Evolutionary conservation across 1,140 invertebrate species (phyloP), one percentile per base, ranked within the genome.

Genomic region (Eulimnadia texana): DNA sequence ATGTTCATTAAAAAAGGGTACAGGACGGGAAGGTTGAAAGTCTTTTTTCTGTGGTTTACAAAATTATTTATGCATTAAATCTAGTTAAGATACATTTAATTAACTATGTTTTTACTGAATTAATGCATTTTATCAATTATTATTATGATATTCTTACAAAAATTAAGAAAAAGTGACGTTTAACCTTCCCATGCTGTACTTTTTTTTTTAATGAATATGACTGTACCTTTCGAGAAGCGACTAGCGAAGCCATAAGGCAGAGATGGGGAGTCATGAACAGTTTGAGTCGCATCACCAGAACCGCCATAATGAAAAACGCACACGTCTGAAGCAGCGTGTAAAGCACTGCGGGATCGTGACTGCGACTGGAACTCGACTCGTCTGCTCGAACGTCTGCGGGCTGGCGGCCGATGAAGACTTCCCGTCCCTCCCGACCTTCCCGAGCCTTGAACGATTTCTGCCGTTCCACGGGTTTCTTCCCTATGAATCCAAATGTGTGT

Each of bases 241-340:
- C 67, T 3, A 88, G 66, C 1, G 84, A 80, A 2, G 79, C 75
- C 2, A 88, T 70, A 13, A 90, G 73, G 66, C 88, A 90, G 61
- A 91, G 71, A 66, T 90, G 86, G 6, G 88, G 88, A 1, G 84
- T 85, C 71, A 88, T 82, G 69, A 92, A 85, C 20, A 92, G 68
- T 71, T 92, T 92, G 47, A 93, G 70, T 68, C 89, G 77, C 88
- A 92, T 92, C 6, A 91, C 81, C 10, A 90, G 74, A 13, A 78
- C 66, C 23, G 88, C 87, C 84, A 90, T 86, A 0, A 82, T 67
- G 2, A 78, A 78, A 68, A 84, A 91, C 16, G 81, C 82, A 24
- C 76, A 69, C 64, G 81, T 72, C 70, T 88, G 85, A 3, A 84
- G 72, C 24, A 83, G 68, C 70, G 84, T 84, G 69, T 85, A 92